These are phyloP conservation scores for Drosophila anceps DNA, from an alignment of 2,888 invertebrate genomes.

Conservation along the genomic window DNA sequence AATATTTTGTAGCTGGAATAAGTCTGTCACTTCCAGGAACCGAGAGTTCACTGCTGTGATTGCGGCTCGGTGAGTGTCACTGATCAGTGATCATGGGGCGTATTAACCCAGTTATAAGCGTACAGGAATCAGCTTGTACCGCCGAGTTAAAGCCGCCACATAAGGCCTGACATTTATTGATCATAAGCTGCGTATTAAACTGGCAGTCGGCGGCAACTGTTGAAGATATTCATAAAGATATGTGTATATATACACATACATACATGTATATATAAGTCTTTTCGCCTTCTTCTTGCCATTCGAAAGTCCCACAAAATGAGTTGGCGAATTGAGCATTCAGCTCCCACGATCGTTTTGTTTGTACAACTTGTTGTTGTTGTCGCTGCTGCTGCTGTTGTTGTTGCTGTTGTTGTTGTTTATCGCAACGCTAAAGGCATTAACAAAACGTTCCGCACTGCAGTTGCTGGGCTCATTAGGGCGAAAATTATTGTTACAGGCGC, in stretches of 20 bases:
- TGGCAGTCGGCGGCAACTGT: conserved; percentile 44
- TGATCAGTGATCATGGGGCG: conserved; percentile 26
- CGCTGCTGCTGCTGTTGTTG: conserved; percentile 18
- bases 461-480: conserved; percentile 53
- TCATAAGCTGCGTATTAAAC: conserved; percentile 79
- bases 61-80: conserved; percentile 18
- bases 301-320: conserved; percentile 64
- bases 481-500: conserved; percentile 48
- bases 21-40: conserved; percentile 64
- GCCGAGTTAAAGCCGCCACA: conserved; percentile 51
- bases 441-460: conserved; percentile 60
- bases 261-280: not conserved
- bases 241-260: not conserved
- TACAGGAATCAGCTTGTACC: conserved; percentile 6
- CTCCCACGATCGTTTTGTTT: conserved; percentile 69
- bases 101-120: conserved; percentile 68
- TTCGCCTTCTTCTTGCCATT: conserved; percentile 12
- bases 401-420: conserved; percentile 41
- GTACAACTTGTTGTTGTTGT: conserved; percentile 17
- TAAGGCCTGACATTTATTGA: conserved; percentile 79
- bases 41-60: conserved; percentile 26
- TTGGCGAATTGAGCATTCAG: conserved; percentile 65
- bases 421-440: conserved; percentile 45
- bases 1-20: conserved; percentile 59
- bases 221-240: conserved; percentile 54